Conservation (phyloP, 1,140 invertebrate genomes). For the Mya arenaria region DNA sequence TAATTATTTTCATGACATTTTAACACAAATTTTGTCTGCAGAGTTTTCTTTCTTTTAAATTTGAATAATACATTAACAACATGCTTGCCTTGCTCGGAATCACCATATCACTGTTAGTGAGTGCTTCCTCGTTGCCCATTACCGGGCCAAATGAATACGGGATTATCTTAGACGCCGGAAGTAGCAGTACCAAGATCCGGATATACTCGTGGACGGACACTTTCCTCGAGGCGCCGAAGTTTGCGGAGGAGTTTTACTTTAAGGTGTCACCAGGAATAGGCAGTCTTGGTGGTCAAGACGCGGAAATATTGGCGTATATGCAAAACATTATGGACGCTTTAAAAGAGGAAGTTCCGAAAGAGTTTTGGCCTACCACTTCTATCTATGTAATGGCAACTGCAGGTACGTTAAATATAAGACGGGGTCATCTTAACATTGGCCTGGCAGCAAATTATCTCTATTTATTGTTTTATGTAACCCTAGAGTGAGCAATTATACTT, state of each 20-base stretch:
- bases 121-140: conserved; percentile 3
- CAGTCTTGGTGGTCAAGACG: conserved; percentile 26
- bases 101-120: too few species aligned
- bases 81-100: too few species aligned
- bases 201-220: conserved; percentile 57
- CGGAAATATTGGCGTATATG: conserved; percentile 57
- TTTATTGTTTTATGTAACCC: too few species aligned
- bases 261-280: conserved; percentile 63
- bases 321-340: conserved; percentile 63
- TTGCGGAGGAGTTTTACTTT: conserved; percentile 40
- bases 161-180: conserved; percentile 68
- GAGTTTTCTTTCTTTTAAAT: too few species aligned
- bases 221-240: conserved; percentile 4
- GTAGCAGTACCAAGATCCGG: conserved; percentile 68
- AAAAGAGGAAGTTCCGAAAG: conserved; percentile 66
- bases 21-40: too few species aligned
- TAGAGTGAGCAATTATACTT: too few species aligned
- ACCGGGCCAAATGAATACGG: conserved; percentile 42
- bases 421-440: too few species aligned
- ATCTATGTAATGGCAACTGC: conserved; percentile 83
- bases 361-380: conserved; percentile 63
- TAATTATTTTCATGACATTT: too few species aligned
- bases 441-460: too few species aligned
- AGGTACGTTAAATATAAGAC: too few species aligned
- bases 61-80: too few species aligned